Evolutionary conservation across 2,797 vertebrate species (phyloP).

Genomic region (Onychomys arenicola): DNA sequence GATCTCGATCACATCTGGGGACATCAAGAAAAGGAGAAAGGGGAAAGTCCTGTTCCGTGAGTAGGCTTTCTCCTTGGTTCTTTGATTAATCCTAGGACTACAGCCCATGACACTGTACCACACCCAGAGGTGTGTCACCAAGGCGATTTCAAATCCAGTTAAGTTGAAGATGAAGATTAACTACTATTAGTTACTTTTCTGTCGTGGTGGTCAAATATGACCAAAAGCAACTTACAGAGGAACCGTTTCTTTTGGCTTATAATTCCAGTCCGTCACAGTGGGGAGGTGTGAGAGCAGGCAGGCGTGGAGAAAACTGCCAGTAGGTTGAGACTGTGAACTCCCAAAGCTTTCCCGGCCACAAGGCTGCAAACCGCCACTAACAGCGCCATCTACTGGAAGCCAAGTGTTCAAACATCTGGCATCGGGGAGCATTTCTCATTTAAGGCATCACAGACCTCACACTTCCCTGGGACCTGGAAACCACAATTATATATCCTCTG

Average conservation of each 20-base stretch:
- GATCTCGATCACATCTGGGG: neutral
- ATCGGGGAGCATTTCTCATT: neutral
- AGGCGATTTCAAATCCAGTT: neutral
- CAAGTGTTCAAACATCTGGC: neutral
- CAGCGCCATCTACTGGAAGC: neutral
- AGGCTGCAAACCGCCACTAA: neutral
- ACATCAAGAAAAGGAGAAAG: neutral
- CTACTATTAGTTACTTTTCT: neutral
- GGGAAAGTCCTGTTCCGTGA: neutral
- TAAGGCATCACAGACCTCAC: neutral
- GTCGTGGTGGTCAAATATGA: neutral
- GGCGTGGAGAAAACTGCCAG: neutral
- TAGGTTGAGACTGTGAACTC: too few species aligned
- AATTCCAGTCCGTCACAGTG: neutral
- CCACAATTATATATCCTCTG: neutral
- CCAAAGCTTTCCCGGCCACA: neutral
- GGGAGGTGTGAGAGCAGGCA: neutral
- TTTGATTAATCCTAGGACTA: neutral
- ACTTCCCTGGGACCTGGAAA: neutral
- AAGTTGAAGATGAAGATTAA: neutral
- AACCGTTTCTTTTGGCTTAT: too few species aligned
- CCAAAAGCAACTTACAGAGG: neutral
- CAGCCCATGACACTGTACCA: neutral
- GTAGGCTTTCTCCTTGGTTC: neutral
- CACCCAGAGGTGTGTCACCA: neutral